Base-by-base conservation (phyloP, 1,140 invertebrate species). In the Drosophila dunni region DNA sequence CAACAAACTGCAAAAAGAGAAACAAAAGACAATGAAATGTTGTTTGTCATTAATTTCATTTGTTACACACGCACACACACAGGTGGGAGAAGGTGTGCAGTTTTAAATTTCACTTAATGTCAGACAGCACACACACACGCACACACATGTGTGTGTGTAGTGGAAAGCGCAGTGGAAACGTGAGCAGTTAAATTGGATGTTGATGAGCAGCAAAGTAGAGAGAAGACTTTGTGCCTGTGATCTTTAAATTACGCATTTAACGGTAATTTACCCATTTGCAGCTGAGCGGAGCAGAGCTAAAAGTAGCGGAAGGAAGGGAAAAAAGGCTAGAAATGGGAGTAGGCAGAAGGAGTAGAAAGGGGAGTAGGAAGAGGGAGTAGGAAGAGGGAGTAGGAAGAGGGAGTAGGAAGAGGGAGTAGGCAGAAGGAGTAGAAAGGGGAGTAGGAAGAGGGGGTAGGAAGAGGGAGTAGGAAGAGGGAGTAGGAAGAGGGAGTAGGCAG, bases 41-140 rank as follows among this genome's bases (percentile, higher is more conserved):
- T 86, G 81, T 86, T 81, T 86, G 81, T 86, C 81, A 85, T 85
- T 85, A 86, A 81, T 86, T 86, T 85, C 77, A 84, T 84, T 78
- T 69, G 65, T 4, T 46, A 45, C 34, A 1, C 51, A 73, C 61
- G 63, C 65, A 46, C 64, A 65, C 60, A 57, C 51, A 62, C 56
- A 64, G 20, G 7, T 11, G 36, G 13, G 17, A 29, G 54, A 17
- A 65, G 63, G 58, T 70, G 69, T 62, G 60, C 75, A 54, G 81
- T 77, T 85, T 84, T 78, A 85, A 84, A 84, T 84, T 85, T 84
- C 81, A 85, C 77, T 79, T 67, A 61, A 73, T 73, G 51, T 54
- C 50, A 46, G 24, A 44, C 54, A 66, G 40, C 33, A 40, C 46
- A 15, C 54, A 33, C 56, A 40, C 54, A 61, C 38, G 0, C 24